phyloP scores from a whole-genome alignment of 1,140 invertebrate species.

The Drusus annulatus region DNA sequence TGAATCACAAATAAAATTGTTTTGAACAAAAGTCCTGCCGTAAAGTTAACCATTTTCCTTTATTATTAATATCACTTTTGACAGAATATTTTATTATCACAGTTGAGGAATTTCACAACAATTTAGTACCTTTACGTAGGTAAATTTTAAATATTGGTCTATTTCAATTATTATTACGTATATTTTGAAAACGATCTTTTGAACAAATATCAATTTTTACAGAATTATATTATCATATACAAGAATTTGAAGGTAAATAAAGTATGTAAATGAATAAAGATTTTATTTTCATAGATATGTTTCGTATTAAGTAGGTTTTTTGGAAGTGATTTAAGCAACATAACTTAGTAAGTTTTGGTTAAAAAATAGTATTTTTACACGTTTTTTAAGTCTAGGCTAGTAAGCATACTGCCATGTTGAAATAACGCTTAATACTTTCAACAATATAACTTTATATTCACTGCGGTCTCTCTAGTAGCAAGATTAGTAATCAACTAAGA shows the following conservation, averaged over 20 bases:
- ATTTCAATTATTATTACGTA: too few relatives aligned
- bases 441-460: not conserved
- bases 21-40: conserved; percentile 68
- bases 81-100: not conserved
- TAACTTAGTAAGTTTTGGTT: not conserved
- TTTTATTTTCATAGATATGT: too few relatives aligned
- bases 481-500: not conserved
- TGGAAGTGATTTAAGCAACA: conserved; percentile 7
- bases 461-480: not conserved
- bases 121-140: not conserved
- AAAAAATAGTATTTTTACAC: too few relatives aligned
- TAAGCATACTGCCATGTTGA: not conserved
- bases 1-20: conserved; percentile 69
- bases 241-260: not conserved
- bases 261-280: not conserved
- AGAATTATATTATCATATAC: not conserved
- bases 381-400: too few relatives aligned
- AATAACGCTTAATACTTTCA: not conserved
- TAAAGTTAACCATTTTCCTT: conserved; percentile 51
- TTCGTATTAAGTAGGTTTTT: too few relatives aligned
- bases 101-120: not conserved
- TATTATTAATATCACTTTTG: conserved; percentile 10
- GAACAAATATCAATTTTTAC: too few relatives aligned
- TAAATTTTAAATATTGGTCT: too few relatives aligned
- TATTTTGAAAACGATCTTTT: too few relatives aligned